A percentile compares a stretch with the other conserved stretches of the same genome.
phyloP scores from a whole-genome alignment of 2,888 invertebrate genomes.

The Eucera pruinosa region DNA sequence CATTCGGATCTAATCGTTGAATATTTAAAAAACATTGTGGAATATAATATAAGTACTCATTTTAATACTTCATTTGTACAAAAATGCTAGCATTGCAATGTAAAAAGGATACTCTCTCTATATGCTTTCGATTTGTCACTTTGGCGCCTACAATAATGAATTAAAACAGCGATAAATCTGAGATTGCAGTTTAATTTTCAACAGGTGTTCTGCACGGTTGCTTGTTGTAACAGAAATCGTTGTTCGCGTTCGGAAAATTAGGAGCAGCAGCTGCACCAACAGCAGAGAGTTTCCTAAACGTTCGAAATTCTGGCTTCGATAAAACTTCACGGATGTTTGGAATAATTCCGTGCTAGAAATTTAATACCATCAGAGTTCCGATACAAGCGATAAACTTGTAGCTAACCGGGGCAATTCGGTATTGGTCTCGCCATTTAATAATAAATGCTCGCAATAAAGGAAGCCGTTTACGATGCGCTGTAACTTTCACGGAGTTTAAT shows the following conservation, averaged over 20 bases:
- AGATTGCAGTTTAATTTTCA: conserved; percentile 33
- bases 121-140: neutral
- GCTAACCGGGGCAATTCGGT: conserved; percentile 15
- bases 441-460: neutral
- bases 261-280: conserved; percentile 9
- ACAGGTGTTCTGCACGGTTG: conserved; percentile 23
- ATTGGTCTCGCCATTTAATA: neutral
- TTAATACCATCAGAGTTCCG: conserved; percentile 22
- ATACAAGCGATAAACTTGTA: conserved; percentile 27
- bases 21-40: no score
- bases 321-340: conserved; percentile 37
- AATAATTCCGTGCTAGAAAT: conserved; percentile 39
- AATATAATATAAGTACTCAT: no score
- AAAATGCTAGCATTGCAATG: no score
- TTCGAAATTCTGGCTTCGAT: conserved; percentile 36
- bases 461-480: neutral
- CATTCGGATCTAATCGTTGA: no score
- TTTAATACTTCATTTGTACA: no score
- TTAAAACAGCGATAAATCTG: conserved; percentile 14
- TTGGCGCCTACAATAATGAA: neutral
- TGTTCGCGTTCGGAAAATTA: conserved; percentile 18
- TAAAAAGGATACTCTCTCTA: no score
- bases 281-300: conserved; percentile 25
- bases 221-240: conserved; percentile 17
- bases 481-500: neutral